Percentiles rank a stretch among this genome's conserved stretches.
Conservation (phyloP, 2,888 invertebrate species). For the Endomychus coccineus region DNA sequence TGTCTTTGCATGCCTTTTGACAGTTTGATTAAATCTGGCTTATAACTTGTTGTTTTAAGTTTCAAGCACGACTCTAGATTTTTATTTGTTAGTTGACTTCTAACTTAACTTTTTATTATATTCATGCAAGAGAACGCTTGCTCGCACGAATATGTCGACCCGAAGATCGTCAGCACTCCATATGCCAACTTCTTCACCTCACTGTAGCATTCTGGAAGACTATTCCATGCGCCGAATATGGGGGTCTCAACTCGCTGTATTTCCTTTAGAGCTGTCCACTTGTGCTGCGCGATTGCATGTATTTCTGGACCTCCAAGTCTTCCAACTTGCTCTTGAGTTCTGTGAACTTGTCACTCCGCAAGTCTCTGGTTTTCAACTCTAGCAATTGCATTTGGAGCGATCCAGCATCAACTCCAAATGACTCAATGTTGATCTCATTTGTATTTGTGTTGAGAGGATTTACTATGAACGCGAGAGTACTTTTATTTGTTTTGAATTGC, state of each 20-base stretch:
- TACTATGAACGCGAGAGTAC: constrained; percentile 23
- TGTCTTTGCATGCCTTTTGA: too few species aligned
- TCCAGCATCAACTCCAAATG: constrained; percentile 26
- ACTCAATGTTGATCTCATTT: constrained; percentile 25
- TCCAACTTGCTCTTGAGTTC: constrained; percentile 25
- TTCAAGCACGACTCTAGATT: constrained; percentile 18
- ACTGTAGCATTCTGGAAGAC: constrained; percentile 30
- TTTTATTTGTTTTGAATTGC: constrained; percentile 24
- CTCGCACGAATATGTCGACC: constrained; percentile 26
- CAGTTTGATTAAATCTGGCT: constrained; percentile 10
- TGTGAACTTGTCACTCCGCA: constrained; percentile 29
- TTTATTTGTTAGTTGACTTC: constrained; percentile 21
- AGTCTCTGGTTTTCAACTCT: constrained; percentile 28
- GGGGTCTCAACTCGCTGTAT: constrained; percentile 28
- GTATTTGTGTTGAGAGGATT: constrained; percentile 27
- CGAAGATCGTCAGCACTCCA: constrained; percentile 24
- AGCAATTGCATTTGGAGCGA: constrained; percentile 27
- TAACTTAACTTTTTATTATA: constrained; percentile 22
- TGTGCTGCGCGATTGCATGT: constrained; percentile 23
- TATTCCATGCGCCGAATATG: constrained; percentile 31
- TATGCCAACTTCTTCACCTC: constrained; percentile 31
- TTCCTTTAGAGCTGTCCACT: constrained; percentile 30
- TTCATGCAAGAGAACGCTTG: constrained; percentile 27
- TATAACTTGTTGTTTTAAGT: constrained; percentile 17
- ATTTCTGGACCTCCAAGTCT: constrained; percentile 29